Base-by-base conservation (phyloP, 2,113 vertebrate genomes). In the Poeciliopsis occidentalis region DNA sequence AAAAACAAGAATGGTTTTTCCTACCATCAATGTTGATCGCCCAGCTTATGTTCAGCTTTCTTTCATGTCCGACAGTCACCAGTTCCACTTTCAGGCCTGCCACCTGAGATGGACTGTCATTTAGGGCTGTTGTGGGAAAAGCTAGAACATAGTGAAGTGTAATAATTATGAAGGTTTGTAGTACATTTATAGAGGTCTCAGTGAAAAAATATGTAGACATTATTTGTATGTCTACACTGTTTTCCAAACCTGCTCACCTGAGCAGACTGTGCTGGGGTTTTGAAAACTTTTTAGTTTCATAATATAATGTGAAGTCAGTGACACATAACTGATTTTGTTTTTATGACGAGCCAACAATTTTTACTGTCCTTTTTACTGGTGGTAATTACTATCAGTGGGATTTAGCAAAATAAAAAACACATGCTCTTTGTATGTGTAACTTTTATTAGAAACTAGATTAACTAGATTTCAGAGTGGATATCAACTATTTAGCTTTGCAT, bases 11-110 rank as follows among this genome's bases (percentile, higher is more conserved):
- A 37, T 37, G 12, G 0, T 7, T 24, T 67, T 3, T 87, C 82
- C 76, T 86, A 96, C 95, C 91, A 75, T 96, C 94, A 69, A 91
- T 85, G 54, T 87, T 91, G 71, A 96, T 82, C 12, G 81, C 88
- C 95, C 95, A 96, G 80, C 92, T 96, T 83, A 96, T 83, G 62
- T 95, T 95, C 68, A 96, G 72, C 61, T 73, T 24, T 5, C 32
- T 0, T 0, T 29, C 4, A 12, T 2, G 4, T 10, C 8, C 72
- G 1, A 4, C 78, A 62, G 73, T 61, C 37, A 85, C 74, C 12
- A 24, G 60, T 47, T 77, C 8, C 26, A 89, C 88, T 0, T 0
- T 78, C 60, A 96, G 80, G 2, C 26, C 34, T 22, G 30, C 73
- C 69, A 94, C 72, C 11, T 47, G 12, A 44, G 93, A 92, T 0